These are phyloP conservation scores for Merluccius polli DNA, from an alignment of 2,797 vertebrate genomes.

Conservation along the genomic window DNA sequence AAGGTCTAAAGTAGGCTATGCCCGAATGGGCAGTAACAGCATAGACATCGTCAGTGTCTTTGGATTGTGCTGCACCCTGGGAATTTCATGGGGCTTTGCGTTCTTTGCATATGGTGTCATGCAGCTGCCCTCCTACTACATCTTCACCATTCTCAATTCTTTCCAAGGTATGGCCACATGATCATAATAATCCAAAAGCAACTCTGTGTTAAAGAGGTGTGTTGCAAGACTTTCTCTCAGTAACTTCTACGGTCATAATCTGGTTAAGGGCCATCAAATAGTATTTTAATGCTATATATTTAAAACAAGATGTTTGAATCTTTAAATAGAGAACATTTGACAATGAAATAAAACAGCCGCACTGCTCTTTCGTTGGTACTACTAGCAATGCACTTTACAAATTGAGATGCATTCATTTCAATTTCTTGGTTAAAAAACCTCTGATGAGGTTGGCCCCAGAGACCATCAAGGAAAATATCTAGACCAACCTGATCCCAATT, in stretches of 20 bases:
- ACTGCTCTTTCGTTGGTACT: too few species aligned
- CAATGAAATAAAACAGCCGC: background rate
- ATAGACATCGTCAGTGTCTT: conserved; percentile 37
- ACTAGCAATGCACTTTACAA: background rate
- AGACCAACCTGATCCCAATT: too few species aligned
- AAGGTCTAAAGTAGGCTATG: background rate
- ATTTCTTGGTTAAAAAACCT: too few species aligned
- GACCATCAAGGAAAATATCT: background rate
- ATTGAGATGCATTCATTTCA: background rate
- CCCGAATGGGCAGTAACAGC: background rate
- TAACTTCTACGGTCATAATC: too few species aligned
- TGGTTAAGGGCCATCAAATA: too few species aligned
- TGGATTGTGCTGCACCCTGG: conserved; percentile 64
- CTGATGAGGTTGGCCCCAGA: too few species aligned
- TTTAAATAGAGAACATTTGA: background rate
- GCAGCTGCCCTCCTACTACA: conserved; percentile 56
- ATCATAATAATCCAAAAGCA: background rate
- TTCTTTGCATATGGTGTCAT: conserved; percentile 63
- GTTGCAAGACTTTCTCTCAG: too few species aligned
- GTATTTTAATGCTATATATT: background rate
- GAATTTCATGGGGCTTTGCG: conserved; percentile 68
- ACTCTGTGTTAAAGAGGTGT: background rate
- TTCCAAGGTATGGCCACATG: conserved; percentile 54
- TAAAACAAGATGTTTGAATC: background rate
- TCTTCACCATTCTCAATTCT: conserved; percentile 67